phyloP scores from a whole-genome alignment of 1,140 invertebrate genomes.

The Heterodera schachtii region DNA sequence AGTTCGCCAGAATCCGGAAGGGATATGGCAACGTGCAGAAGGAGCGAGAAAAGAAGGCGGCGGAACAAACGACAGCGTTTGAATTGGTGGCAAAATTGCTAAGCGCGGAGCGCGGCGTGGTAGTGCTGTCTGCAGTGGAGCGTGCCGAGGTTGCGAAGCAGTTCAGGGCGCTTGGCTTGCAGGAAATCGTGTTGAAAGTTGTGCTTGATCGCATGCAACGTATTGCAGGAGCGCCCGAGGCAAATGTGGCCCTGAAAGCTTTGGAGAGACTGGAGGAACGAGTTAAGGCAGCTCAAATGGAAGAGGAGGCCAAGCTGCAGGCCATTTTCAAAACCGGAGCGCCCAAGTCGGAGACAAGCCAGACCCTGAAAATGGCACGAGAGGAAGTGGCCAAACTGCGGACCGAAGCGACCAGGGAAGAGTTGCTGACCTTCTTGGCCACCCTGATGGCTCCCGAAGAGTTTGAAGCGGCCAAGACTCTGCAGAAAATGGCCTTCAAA shows the following conservation, averaged over 20 bases:
- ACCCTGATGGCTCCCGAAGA: slow-evolving; percentile 12
- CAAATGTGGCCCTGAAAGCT: background rate
- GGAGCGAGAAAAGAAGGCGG: background rate
- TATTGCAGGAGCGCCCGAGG: too few relatives aligned
- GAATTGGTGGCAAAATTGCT: too few relatives aligned
- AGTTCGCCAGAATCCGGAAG: background rate
- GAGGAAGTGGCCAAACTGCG: background rate
- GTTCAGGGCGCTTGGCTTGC: too few relatives aligned
- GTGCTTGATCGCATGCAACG: too few relatives aligned
- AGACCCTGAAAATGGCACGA: too few relatives aligned
- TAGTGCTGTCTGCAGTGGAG: too few relatives aligned
- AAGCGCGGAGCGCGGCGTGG: too few relatives aligned
- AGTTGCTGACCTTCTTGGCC: background rate
- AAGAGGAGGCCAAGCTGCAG: background rate
- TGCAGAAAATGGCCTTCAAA: background rate
- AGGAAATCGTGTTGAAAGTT: too few relatives aligned
- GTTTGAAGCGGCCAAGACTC: slow-evolving; percentile 14
- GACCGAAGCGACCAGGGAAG: slow-evolving; percentile 3
- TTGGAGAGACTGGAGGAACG: slow-evolving; percentile 11
- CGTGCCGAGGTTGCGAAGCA: too few relatives aligned
- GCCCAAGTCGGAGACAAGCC: too few relatives aligned
- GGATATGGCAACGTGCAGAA: slow-evolving; percentile 29
- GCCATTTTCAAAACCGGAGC: too few relatives aligned
- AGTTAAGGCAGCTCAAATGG: background rate
- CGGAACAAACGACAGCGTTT: too few relatives aligned